A percentile compares a stretch with the other conserved stretches of the same genome.
phyloP scores from a whole-genome alignment of 1,140 invertebrate genomes.

The Eriosoma lanigerum region DNA sequence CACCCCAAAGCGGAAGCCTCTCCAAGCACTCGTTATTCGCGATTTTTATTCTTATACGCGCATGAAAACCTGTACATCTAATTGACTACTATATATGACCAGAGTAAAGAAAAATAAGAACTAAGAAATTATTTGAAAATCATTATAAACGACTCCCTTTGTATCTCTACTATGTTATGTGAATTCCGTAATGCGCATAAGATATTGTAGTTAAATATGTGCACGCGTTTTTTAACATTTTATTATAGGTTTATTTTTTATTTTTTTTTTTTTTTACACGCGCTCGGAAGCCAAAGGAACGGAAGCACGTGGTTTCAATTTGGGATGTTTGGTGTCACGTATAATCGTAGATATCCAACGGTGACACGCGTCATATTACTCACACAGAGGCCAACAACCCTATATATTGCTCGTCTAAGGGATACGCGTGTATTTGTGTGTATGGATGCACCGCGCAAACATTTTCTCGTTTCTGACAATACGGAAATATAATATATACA shows the following conservation, averaged over 20 bases:
- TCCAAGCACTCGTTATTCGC: conserved; percentile 30
- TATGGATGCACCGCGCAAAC: background rate
- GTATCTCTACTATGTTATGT: background rate
- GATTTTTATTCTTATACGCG: background rate
- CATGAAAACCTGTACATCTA: conserved; percentile 15
- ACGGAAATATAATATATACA: conserved; percentile 10
- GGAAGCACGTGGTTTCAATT: conserved; percentile 51
- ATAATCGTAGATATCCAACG: conserved; percentile 43
- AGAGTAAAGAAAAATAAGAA: background rate
- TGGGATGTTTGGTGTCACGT: conserved; percentile 48
- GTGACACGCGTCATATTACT: conserved; percentile 51
- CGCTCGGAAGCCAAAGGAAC: conserved; percentile 37
- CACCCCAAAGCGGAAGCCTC: conserved; percentile 6
- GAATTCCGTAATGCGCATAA: too few species aligned
- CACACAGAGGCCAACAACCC: conserved; percentile 28
- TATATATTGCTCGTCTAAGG: background rate
- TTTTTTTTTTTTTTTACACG: background rate
- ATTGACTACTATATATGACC: background rate
- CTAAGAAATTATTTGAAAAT: conserved; percentile 21
- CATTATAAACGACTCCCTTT: conserved; percentile 15
- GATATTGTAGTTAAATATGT: conserved; percentile 19
- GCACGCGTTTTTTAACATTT: conserved; percentile 7
- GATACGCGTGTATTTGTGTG: background rate
- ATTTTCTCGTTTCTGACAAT: conserved; percentile 11
- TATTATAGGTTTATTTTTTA: background rate